phyloP scores from a whole-genome alignment of 2,888 invertebrate genomes.

The Trissoscelio sp. region DNA sequence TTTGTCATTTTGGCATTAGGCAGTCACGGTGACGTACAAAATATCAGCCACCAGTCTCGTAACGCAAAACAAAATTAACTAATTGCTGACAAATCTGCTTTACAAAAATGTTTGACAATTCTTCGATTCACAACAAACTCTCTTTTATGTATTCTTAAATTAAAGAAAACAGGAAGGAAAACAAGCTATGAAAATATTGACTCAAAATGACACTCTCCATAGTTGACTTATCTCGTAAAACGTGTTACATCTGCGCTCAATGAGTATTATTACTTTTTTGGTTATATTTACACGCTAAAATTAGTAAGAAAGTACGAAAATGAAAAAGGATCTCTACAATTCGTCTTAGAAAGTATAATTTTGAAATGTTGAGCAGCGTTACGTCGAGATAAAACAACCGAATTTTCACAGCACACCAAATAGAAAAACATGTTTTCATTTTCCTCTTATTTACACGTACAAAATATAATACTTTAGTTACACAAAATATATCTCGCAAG shows the following conservation, averaged over 20 bases:
- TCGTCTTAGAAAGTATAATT: conserved; percentile 20
- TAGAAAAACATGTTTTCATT: conserved; percentile 9
- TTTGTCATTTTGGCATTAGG: conserved; percentile 80
- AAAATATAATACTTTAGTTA: not conserved
- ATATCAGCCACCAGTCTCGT: conserved; percentile 10
- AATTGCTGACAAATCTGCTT: not conserved
- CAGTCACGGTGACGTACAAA: conserved; percentile 77
- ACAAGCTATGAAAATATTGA: not conserved
- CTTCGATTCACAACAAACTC: not conserved
- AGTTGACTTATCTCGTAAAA: not conserved
- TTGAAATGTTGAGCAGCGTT: conserved; percentile 18
- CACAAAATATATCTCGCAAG: not conserved
- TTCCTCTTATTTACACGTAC: not conserved
- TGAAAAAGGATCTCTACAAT: conserved; percentile 39
- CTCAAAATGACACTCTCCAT: not conserved
- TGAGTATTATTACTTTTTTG: conserved; percentile 31
- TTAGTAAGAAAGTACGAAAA: conserved; percentile 52
- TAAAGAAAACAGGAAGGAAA: not conserved
- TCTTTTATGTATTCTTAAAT: not conserved
- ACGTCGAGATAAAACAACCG: conserved; percentile 1
- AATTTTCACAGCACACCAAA: not conserved
- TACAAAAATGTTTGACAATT: conserved; percentile 1
- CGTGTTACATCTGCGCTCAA: not conserved
- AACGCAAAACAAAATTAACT: conserved; percentile 27
- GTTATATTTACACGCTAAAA: conserved; percentile 42